These are phyloP conservation scores for Eumacrocentrus americanus DNA, from an alignment of 2,888 invertebrate genomes.

Conservation along the genomic window DNA sequence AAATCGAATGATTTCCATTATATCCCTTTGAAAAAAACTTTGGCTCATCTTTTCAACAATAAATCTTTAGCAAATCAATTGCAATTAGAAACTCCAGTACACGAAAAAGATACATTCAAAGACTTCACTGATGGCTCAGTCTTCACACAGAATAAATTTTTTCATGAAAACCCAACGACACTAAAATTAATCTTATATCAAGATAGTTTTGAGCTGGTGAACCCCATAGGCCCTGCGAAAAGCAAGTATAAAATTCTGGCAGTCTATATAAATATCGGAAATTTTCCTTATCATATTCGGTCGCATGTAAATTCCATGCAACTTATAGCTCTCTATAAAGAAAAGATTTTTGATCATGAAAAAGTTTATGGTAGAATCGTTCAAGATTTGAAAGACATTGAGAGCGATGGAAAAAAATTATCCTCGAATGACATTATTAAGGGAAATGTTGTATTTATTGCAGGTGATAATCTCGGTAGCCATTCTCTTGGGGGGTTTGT, in stretches of 20 bases:
- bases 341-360: slow-evolving; percentile 24
- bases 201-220: slow-evolving; percentile 36
- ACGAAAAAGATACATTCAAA: slow-evolving; percentile 21
- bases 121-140: slow-evolving; percentile 36
- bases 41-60: slow-evolving; percentile 29
- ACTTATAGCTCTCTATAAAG: slow-evolving; percentile 22
- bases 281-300: not conserved
- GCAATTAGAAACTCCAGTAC: not conserved
- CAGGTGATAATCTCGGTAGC: slow-evolving; percentile 34
- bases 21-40: slow-evolving; percentile 34
- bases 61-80: slow-evolving; percentile 30
- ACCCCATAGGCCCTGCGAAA: slow-evolving; percentile 34
- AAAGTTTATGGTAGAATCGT: slow-evolving; percentile 32
- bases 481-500: slow-evolving; percentile 18
- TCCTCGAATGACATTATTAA: slow-evolving; percentile 11
- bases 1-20: slow-evolving; percentile 32
- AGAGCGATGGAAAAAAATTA: slow-evolving; percentile 23
- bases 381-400: slow-evolving; percentile 27
- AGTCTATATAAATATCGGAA: not conserved
- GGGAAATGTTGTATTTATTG: slow-evolving; percentile 27
- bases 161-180: slow-evolving; percentile 30
- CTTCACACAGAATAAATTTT: slow-evolving; percentile 32
- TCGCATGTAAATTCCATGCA: slow-evolving; percentile 4
- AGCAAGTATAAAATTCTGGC: slow-evolving; percentile 32
- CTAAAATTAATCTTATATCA: slow-evolving; percentile 35